Conservation (phyloP, 2,797 vertebrate genomes). For the Vultur gryphus region DNA sequence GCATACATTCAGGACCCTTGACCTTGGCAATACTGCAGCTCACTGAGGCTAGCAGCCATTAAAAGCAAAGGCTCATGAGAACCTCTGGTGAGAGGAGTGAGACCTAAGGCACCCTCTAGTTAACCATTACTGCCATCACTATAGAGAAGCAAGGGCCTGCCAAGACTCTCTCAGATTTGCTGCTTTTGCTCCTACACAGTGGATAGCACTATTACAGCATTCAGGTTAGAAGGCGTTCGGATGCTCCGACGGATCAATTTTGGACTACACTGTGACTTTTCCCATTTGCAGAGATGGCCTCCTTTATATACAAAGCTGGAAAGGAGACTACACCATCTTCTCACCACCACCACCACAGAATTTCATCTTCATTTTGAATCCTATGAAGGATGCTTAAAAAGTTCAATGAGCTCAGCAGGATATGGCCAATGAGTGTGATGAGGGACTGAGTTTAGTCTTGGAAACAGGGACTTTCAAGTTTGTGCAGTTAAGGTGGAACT, state of each 20-base stretch:
- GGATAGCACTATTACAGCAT: background rate
- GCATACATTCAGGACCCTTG: fast-evolving
- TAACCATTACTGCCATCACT: background rate
- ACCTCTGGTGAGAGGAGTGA: background rate
- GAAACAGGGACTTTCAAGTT: background rate
- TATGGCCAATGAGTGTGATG: background rate
- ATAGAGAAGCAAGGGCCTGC: background rate
- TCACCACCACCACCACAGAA: background rate
- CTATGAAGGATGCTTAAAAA: background rate
- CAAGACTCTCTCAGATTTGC: background rate
- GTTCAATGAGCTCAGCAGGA: background rate
- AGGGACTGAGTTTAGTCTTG: background rate
- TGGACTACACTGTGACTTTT: background rate
- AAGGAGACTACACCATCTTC: background rate
- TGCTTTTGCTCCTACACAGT: background rate
- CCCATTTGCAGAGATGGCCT: background rate
- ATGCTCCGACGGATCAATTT: background rate
- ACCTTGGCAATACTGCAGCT: background rate
- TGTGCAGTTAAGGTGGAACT: background rate
- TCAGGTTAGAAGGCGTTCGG: background rate
- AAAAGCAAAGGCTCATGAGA: background rate
- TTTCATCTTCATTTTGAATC: background rate
- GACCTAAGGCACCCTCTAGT: background rate
- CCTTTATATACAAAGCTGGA: background rate
- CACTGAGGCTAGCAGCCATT: background rate